These are phyloP conservation scores for Ispidina lecontei DNA, from an alignment of 2,797 vertebrate genomes.

Conservation along the genomic window DNA sequence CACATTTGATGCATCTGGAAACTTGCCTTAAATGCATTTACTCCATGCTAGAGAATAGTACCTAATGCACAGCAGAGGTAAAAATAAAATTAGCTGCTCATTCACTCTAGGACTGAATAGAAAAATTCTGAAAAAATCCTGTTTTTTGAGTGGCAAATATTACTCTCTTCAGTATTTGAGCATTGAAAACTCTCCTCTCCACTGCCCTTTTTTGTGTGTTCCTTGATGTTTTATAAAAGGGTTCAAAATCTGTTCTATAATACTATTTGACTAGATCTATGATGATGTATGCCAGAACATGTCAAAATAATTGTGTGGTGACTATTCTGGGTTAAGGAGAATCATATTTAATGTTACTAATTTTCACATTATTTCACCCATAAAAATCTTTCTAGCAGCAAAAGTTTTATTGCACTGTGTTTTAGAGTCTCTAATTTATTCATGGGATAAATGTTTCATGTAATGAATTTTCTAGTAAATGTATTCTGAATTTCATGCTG, in stretches of 20 bases:
- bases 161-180: background rate
- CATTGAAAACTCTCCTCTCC: slow-evolving; percentile 19
- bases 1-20: background rate
- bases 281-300: slow-evolving; percentile 74
- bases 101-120: background rate
- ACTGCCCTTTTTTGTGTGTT: slow-evolving; percentile 38
- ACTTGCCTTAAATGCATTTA: background rate
- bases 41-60: background rate
- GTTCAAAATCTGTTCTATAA: slow-evolving; percentile 56
- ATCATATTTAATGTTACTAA: slow-evolving; percentile 83
- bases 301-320: slow-evolving; percentile 80
- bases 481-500: slow-evolving; percentile 78
- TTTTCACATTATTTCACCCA: slow-evolving; percentile 82
- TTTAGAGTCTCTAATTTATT: slow-evolving; percentile 82
- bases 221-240: slow-evolving; percentile 63
- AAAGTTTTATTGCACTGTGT: slow-evolving; percentile 81
- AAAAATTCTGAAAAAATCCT: slow-evolving; percentile 12
- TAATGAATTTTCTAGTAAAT: slow-evolving; percentile 83
- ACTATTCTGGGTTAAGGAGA: slow-evolving; percentile 79
- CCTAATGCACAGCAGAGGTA: background rate
- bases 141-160: background rate
- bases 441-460: slow-evolving; percentile 84
- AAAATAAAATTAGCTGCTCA: background rate
- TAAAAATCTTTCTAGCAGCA: slow-evolving; percentile 82
- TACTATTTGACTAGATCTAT: slow-evolving; percentile 71